Evolutionary conservation across 2,113 vertebrate species (phyloP), one percentile per base, ranked within the genome.

Genomic region (Atractosteus spatula): DNA sequence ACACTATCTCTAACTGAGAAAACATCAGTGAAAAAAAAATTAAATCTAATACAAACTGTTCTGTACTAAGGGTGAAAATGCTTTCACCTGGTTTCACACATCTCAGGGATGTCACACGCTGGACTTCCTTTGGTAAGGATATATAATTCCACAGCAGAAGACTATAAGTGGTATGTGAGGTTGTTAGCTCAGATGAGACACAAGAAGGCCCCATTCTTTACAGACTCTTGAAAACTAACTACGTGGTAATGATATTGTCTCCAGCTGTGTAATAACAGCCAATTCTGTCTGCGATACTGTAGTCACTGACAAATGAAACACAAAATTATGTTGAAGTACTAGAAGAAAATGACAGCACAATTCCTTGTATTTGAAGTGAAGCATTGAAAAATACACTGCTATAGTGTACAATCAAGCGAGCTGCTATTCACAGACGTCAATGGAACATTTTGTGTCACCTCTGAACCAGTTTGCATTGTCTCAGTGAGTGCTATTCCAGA

Each of bases 161-260:
- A 13, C 57, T 59, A 13, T 59, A 79, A 84, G 82, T 89, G 82
- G 90, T 86, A 89, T 90, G 86, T 90, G 91, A 89, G 90, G 88
- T 89, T 91, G 90, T 93, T 91, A 93, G 91, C 91, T 91, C 89
- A 89, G 86, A 59, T 88, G 85, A 89, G 89, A 85, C 89, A 88
- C 85, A 87, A 87, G 87, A 90, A 84, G 86, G 86, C 87, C 89
- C 88, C 87, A 88, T 92, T 93, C 91, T 90, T 91, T 89, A 89
- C 89, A 93, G 90, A 91, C 90, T 90, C 91, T 93, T 92, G 90
- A 93, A 89, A 90, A 91, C 89, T 92, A 29, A 93, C 92, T 93
- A 93, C 91, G 90, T 86, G 89, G 90, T 91, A 93, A 92, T 92
- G 91, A 93, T 92, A 93, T 93, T 93, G 90, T 93, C 90, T 93